Evolutionary conservation across 2,888 invertebrate species (phyloP), one percentile per base, ranked within the genome.

Genomic region (Pomacea canaliculata): DNA sequence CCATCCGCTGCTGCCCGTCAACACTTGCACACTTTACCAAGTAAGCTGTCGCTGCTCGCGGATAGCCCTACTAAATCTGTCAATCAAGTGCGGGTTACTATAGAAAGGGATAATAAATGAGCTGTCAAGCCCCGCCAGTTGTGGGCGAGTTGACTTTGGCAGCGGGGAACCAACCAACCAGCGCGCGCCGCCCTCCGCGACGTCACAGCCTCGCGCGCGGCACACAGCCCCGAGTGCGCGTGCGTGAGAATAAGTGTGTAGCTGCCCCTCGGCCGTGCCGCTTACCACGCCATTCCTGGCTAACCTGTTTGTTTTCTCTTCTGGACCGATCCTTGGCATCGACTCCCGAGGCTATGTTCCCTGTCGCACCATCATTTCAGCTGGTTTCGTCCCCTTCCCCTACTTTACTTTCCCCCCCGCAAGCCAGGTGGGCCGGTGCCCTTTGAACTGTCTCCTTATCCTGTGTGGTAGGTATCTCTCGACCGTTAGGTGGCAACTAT

Each of bases 21-120:
- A 85, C 86, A 86, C 86, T 80, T 79, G 79, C 83, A 84, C 80
- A 84, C 83, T 87, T 85, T 84, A 86, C 85, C 85, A 83, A 85
- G 83, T 85, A 82, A 83, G 81, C 83, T 86, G 86, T 88, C 86
- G 84, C 83, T 81, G 82, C 85, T 85, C 85, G 84, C 83, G 85
- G 86, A 86, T 85, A 80, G 81, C 82, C 78, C 83, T 84, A 81
- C 85, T 84, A 84, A 84, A 86, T 81, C 86, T 87, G 87, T 87
- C 87, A 87, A 88, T 87, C 87, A 87, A 79, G 63, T 78, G 72
- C 70, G 76, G 66, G 81, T 83, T 84, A 81, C 84, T 80, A 82
- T 79, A 80, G 84, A 73, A 78, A 80, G 79, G 78, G 79, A 82
- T 84, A 86, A 86, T 85, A 85, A 85, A 87, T 85, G 85, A 83